Conservation (phyloP, 2,797 vertebrate species). For the Tragopan temminckii region DNA sequence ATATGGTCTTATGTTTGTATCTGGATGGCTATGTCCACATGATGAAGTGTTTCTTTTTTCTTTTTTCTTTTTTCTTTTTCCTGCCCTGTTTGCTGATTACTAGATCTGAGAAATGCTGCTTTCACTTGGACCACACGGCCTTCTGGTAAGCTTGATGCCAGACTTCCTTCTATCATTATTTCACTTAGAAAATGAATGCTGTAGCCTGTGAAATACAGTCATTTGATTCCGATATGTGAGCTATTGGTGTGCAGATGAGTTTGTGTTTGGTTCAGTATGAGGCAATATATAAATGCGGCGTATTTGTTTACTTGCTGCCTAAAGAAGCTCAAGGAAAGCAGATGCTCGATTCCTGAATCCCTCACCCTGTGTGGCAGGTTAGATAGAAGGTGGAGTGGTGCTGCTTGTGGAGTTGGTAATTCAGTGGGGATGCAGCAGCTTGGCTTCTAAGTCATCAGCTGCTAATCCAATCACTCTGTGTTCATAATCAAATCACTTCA, state of each 20-base stretch:
- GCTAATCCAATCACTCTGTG: slow-evolving; percentile 4
- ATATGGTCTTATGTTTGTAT: background rate
- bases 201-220: background rate
- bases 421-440: background rate
- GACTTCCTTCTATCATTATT: background rate
- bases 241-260: background rate
- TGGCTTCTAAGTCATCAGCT: slow-evolving; percentile 27
- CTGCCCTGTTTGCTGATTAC: background rate
- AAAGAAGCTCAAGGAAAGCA: background rate
- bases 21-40: background rate
- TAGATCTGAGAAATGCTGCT: background rate
- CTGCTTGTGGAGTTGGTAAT: background rate
- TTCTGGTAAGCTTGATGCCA: background rate
- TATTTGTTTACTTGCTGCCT: background rate
- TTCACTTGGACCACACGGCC: accelerated
- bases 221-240: background rate
- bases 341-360: background rate
- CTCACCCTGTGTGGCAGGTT: background rate
- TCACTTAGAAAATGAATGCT: background rate
- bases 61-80: background rate
- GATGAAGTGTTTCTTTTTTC: background rate
- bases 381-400: background rate
- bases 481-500: background rate
- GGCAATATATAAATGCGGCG: background rate
- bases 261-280: background rate